Base-by-base conservation (phyloP, 2,113 vertebrate genomes). In the Micromys minutus region DNA sequence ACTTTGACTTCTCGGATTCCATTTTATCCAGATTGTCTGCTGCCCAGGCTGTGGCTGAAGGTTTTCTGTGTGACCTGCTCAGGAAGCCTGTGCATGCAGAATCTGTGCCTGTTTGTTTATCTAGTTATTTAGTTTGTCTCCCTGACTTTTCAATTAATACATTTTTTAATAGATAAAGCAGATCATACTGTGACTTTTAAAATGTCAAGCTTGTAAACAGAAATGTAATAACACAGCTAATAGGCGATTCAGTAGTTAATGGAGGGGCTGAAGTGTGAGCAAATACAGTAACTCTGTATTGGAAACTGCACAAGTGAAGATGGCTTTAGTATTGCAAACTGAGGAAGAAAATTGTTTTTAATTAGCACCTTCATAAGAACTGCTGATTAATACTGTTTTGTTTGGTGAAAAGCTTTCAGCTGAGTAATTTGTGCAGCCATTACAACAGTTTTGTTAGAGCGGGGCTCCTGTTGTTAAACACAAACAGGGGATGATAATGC, bases 331-430 rank as follows among this genome's bases (percentile, higher is more conserved):
- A 98, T 98, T 98, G 98, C 98, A 99, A 99, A 99, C 98, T 98
- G 98, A 99, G 98, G 98, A 99, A 98, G 98, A 99, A 99, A 99
- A 99, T 99, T 99, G 98, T 99, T 99, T 99, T 99, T 99, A 99
- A 99, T 99, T 99, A 99, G 98, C 99, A 99, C 99, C 99, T 99
- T 99, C 98, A 97, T 98, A 99, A 99, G 99, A 99, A 99, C 98
- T 99, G 98, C 99, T 99, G 99, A 99, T 99, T 99, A 99, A 99
- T 99, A 99, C 98, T 98, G 98, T 99, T 99, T 99, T 98, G 98
- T 99, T 99, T 99, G 98, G 98, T 98, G 98, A 98, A 99, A 99
- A 98, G 99, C 99, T 99, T 99, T 99, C 98, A 99, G 99, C 98
- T 99, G 98, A 99, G 98, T 99, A 99, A 99, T 99, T 99, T 99